A percentile compares a stretch with the other conserved stretches of the same genome.
These are phyloP conservation scores for Parazoanthus darwini DNA, from an alignment of 92 coral and sea anemone genomes.

Conservation along the genomic window DNA sequence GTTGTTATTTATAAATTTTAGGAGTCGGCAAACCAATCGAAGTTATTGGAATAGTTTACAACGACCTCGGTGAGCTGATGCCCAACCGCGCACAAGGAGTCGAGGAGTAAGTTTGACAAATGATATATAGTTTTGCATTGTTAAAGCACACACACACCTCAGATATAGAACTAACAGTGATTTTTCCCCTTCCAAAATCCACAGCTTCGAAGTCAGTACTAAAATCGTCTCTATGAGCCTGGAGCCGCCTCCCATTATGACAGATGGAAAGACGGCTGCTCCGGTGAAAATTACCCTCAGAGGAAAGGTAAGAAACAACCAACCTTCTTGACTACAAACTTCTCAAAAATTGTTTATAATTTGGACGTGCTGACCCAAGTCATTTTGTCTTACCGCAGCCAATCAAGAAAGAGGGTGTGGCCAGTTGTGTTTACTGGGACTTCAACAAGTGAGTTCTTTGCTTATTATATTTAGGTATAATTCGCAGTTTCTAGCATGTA, in stretches of 20 bases:
- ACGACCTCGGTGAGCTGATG: slow-evolving; percentile 69
- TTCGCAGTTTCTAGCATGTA: too few relatives aligned
- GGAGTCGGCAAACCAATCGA: slow-evolving; percentile 53
- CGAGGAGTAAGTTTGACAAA: slow-evolving; percentile 55
- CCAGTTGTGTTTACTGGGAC: slow-evolving; percentile 89
- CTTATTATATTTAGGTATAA: too few relatives aligned
- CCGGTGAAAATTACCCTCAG: slow-evolving; percentile 70
- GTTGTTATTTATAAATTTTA: slow-evolving; percentile 34
- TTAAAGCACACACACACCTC: not conserved
- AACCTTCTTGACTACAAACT: not conserved
- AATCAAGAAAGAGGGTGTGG: slow-evolving; percentile 49
- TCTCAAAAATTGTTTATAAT: not conserved
- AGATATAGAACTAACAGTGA: not conserved
- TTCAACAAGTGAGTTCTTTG: slow-evolving; percentile 68
- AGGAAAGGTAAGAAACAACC: slow-evolving; percentile 50
- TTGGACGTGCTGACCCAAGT: not conserved
- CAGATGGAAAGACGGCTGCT: slow-evolving; percentile 71
- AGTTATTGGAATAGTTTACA: slow-evolving; percentile 62
- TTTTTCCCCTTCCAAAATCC: not conserved
- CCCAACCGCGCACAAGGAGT: slow-evolving; percentile 80
- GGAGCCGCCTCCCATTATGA: slow-evolving; percentile 57
- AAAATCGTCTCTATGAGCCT: slow-evolving; percentile 72
- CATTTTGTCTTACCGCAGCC: slow-evolving; percentile 45
- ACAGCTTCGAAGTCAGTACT: slow-evolving; percentile 74
- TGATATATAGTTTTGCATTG: not conserved